Base-by-base conservation (phyloP, 2,113 vertebrate genomes). In the Athene cunicularia region DNA sequence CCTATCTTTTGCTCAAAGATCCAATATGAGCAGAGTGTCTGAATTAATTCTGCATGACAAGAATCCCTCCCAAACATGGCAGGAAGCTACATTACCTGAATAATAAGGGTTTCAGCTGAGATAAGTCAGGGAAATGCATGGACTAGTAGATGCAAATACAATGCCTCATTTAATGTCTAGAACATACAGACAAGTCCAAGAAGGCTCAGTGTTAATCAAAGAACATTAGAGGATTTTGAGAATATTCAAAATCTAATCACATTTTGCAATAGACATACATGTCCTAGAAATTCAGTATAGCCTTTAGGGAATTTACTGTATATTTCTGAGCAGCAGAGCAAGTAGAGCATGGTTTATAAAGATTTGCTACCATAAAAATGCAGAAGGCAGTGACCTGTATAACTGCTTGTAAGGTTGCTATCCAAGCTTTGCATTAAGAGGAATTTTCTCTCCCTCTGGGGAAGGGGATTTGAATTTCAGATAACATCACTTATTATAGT, bases 41-140 rank as follows among this genome's bases (percentile, higher is more conserved):
- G 80, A 88, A 83, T 80, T 96, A 91, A 95, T 97, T 91, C 70
- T 86, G 43, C 63, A 58, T 88, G 80, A 95, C 80, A 71, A 84
- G 83, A 96, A 93, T 92, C 83, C 86, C 68, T 93, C 70, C 91
- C 39, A 80, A 80, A 95, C 63, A 89, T 66, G 91, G 89, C 86
- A 93, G 86, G 52, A 93, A 97, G 60, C 53, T 85, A 91, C 45
- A 50, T 89, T 96, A 95, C 67, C 49, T 21, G 0, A 94, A 93
- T 97, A 97, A 97, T 91, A 62, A 97, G 73, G 66, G 91, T 87
- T 94, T 73, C 88, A 86, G 86, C 27, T 72, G 83, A 85, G 80
- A 71, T 91, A 95, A 88, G 21, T 55, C 5, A 0, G 80, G 66
- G 45, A 80, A 93, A 88, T 0, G 1, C 47, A 41, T 32, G 58